phyloP scores from a whole-genome alignment of 2,113 vertebrate species.

The Hippocampus guttulatus region DNA sequence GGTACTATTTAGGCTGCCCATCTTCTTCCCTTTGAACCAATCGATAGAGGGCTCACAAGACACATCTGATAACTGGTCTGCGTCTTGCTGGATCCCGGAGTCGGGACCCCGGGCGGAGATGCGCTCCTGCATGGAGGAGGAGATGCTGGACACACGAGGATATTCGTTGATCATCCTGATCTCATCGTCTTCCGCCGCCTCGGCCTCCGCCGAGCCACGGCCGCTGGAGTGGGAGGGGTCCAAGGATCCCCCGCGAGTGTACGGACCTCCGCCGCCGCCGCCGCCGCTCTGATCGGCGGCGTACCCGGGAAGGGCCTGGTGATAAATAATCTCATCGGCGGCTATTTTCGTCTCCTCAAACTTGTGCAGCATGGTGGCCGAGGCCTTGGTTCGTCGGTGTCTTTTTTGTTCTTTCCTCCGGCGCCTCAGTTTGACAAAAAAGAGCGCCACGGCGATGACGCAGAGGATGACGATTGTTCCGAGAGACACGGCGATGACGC shows the following conservation, averaged over 20 bases:
- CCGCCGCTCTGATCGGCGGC: conserved; percentile 57
- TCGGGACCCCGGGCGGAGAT: conserved; percentile 89
- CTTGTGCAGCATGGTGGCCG: conserved; percentile 81
- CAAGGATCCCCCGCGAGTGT: conserved; percentile 86
- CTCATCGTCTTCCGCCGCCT: conserved; percentile 91
- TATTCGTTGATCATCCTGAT: conserved; percentile 99
- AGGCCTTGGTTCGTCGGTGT: conserved; percentile 41
- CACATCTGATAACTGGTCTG: conserved; percentile 91
- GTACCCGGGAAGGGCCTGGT: conserved; percentile 91
- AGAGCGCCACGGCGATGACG: conserved; percentile 78
- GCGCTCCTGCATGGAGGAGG: conserved; percentile 89
- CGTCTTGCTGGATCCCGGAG: conserved; percentile 96
- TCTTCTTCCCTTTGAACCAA: conserved; percentile 94
- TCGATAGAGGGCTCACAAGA: conserved; percentile 90
- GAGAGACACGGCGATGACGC: conserved; percentile 87
- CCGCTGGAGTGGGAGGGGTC: conserved; percentile 97
- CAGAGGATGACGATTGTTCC: conserved; percentile 86
- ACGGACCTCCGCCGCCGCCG: conserved; percentile 66
- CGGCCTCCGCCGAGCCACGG: conserved; percentile 86
- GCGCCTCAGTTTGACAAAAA: conserved; percentile 78
- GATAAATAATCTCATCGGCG: conserved; percentile 84
- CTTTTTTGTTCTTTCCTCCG: conserved; percentile 71
- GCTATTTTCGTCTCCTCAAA: conserved; percentile 78
- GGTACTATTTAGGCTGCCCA: conserved; percentile 72
- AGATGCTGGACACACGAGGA: conserved; percentile 88